These are phyloP conservation scores for Alectoris magna DNA, from an alignment of 2,797 vertebrate species.

Conservation along the genomic window DNA sequence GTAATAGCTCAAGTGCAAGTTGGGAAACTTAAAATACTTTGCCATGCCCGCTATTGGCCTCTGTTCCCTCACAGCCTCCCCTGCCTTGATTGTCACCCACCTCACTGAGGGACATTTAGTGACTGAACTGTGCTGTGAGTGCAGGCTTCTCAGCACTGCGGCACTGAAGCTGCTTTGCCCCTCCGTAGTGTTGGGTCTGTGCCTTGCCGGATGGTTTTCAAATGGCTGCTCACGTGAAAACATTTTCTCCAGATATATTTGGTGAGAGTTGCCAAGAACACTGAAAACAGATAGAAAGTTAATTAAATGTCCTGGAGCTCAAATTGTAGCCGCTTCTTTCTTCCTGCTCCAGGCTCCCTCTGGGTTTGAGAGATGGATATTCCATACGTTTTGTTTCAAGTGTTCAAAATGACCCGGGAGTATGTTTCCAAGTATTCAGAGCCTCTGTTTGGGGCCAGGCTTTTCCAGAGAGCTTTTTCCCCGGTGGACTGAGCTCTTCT, in stretches of 20 bases:
- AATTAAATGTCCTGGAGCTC: slow-evolving; percentile 27
- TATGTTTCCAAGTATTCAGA: neutral
- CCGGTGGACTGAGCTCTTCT: neutral
- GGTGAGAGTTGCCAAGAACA: slow-evolving; percentile 23
- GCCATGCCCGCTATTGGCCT: neutral
- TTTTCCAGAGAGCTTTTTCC: neutral
- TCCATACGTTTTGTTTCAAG: neutral
- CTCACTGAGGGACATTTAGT: neutral
- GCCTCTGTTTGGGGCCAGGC: neutral
- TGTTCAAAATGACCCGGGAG: neutral
- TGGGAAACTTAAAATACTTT: neutral
- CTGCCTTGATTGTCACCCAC: neutral
- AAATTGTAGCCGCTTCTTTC: slow-evolving; percentile 17
- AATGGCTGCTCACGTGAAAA: neutral
- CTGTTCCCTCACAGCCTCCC: neutral
- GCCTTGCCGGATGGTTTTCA: neutral
- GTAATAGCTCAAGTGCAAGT: neutral
- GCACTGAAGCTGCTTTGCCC: rapidly evolving
- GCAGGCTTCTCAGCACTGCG: rapidly evolving
- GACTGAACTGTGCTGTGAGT: rapidly evolving
- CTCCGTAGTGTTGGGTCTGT: neutral
- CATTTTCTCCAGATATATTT: neutral
- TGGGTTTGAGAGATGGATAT: slow-evolving; percentile 7
- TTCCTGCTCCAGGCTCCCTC: neutral
- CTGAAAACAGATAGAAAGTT: slow-evolving; percentile 31